Evolutionary conservation across 2,113 vertebrate species (phyloP).

Genomic region (Marmota flaviventris): DNA sequence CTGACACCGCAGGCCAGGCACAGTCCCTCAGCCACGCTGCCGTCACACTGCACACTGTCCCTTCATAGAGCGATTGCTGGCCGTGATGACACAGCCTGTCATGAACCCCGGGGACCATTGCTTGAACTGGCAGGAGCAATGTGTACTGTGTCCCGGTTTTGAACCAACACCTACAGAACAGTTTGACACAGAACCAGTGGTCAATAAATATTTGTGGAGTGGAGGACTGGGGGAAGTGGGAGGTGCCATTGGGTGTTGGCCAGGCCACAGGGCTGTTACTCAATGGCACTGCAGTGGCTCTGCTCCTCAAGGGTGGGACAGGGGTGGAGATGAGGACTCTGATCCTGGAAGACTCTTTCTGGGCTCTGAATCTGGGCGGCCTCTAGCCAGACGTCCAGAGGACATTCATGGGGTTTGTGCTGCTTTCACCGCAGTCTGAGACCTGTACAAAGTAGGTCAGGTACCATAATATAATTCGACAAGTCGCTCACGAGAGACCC

Average conservation of each 20-base stretch:
- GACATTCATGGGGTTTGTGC: background rate
- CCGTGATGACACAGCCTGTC: background rate
- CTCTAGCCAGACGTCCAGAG: background rate
- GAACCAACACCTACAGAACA: background rate
- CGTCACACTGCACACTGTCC: rapidly evolving
- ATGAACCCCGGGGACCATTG: too few relatives aligned
- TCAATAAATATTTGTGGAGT: background rate
- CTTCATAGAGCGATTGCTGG: background rate
- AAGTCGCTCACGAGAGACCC: conserved; percentile 76
- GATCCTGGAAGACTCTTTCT: background rate
- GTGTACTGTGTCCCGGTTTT: background rate
- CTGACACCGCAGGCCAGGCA: rapidly evolving
- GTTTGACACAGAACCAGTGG: background rate
- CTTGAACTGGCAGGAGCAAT: background rate
- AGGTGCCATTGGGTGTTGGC: background rate
- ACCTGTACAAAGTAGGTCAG: conserved; percentile 79
- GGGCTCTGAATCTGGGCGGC: rapidly evolving
- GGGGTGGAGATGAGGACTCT: background rate
- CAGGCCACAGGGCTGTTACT: background rate
- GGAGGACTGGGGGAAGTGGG: background rate
- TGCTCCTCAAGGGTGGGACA: background rate
- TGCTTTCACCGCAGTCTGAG: background rate
- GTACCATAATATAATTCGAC: conserved; percentile 76
- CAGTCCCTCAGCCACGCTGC: rapidly evolving
- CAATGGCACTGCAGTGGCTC: rapidly evolving